Base-by-base conservation (phyloP, 2,113 vertebrate genomes). In the Chaetura pelagica region DNA sequence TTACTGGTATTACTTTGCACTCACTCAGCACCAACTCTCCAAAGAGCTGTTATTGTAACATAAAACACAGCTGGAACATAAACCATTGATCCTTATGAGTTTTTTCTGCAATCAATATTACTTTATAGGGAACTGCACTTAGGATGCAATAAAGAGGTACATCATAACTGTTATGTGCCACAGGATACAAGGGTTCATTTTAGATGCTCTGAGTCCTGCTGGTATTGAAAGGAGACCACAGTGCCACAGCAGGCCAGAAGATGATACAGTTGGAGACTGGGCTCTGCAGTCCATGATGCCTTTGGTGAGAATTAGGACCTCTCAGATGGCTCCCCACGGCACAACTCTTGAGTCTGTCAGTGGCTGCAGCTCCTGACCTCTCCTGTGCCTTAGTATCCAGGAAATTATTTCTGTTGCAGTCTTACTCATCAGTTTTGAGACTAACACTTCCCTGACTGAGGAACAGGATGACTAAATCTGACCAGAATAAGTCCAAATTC, bases 81-180 rank as follows among this genome's bases (percentile, higher is more conserved):
- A 96, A 74, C 55, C 93, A 95, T 95, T 96, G 89, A 96, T 94
- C 63, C 71, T 96, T 96, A 95, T 76, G 89, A 96, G 87, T 79
- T 95, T 94, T 85, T 91, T 17, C 74, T 87, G 80, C 84, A 91
- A 91, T 96, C 94, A 83, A 91, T 97, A 91, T 87, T 94, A 94
- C 93, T 96, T 96, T 94, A 93, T 85, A 93, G 84, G 91, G 89
- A 92, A 74, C 84, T 94, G 95, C 92, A 87, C 88, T 94, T 84
- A 87, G 66, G 78, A 91, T 91, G 89, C 78, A 96, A 94, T 95
- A 96, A 96, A 96, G 81, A 91, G 84, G 66, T 91, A 79, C 81
- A 91, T 91, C 89, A 82, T 96, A 94, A 90, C 87, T 66, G 76
- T 35, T 46, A 27, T 82, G 49, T 84, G 78, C 71, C 74, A 93